Evolutionary conservation across 1,140 invertebrate species (phyloP), one percentile per base, ranked within the genome.

Genomic region (Thaumetopoea pityocampa): DNA sequence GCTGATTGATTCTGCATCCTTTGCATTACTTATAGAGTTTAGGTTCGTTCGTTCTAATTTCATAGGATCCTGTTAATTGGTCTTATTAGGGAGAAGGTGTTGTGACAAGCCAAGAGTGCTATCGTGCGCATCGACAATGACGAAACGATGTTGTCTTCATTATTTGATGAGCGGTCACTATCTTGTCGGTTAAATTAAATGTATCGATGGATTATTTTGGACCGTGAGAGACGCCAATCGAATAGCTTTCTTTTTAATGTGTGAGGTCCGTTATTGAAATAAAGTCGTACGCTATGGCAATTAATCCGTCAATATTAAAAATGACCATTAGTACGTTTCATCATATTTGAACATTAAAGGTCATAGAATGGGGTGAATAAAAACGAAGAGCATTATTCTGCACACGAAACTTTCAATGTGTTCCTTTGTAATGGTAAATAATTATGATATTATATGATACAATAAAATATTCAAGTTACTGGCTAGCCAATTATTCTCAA

Each of bases 121-220:
- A 84, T 84, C 79, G 77, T 83, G 77, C 54, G 59, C 72, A 84
- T 84, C 79, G 71, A 84, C 80, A 81, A 81, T 81, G 80, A 84
- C 80, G 80, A 84, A 84, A 84, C 79, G 80, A 76, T 72, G 72
- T 77, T 79, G 77, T 83, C 79, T 83, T 84, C 69, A 80, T 83
- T 78, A 79, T 81, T 70, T 80, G 80, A 81, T 76, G 77, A 79
- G 77, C 79, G 71, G 68, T 78, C 79, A 78, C 74, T 79, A 76
- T 77, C 71, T 72, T 81, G 80, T 84, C 80, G 81, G 80, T 73
- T 77, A 80, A 80, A 73, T 80, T 81, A 81, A 80, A 84, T 78
- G 76, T 79, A 76, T 79, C 79, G 77, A 84, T 84, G 81, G 67
- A 80, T 81, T 79, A 84, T 73, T 78, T 68, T 60, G 46, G 69